Evolutionary conservation across 2,888 invertebrate genomes (phyloP).

Genomic region (Lingula anatina): DNA sequence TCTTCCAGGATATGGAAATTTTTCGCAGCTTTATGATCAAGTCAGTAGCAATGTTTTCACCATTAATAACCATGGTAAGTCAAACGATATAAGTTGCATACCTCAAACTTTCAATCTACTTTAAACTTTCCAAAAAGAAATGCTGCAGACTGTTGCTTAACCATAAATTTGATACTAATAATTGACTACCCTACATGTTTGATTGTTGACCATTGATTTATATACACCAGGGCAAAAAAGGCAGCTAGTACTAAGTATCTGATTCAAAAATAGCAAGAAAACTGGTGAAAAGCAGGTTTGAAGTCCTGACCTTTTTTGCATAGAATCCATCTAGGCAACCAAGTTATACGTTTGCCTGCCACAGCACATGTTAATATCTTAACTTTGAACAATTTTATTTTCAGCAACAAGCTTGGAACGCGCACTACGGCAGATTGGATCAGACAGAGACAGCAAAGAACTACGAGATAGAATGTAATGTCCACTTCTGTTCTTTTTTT

Average conservation of each 20-base stretch:
- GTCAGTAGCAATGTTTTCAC: constrained; percentile 35
- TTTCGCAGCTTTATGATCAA: constrained; percentile 19
- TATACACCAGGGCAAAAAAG: too few species aligned
- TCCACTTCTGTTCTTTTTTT: neutral
- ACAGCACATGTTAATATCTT: too few species aligned
- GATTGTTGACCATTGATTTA: too few species aligned
- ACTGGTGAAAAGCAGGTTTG: too few species aligned
- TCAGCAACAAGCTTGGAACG: constrained; percentile 39
- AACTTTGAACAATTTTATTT: constrained; percentile 7
- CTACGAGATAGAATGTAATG: constrained; percentile 44
- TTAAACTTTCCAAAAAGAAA: neutral
- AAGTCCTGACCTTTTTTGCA: too few species aligned
- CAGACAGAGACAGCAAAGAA: constrained; percentile 35
- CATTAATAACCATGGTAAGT: constrained; percentile 37
- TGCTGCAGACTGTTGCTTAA: neutral
- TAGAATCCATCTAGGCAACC: too few species aligned
- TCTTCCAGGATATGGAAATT: constrained; percentile 69
- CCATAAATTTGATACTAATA: neutral
- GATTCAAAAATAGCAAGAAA: too few species aligned
- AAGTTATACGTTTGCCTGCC: too few species aligned
- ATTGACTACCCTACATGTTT: too few species aligned
- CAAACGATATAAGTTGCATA: neutral
- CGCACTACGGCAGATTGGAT: constrained; percentile 35
- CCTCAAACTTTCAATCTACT: neutral
- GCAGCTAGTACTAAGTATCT: too few species aligned